Conservation (phyloP, 2,888 invertebrate genomes). For the Diarsia mendica region DNA sequence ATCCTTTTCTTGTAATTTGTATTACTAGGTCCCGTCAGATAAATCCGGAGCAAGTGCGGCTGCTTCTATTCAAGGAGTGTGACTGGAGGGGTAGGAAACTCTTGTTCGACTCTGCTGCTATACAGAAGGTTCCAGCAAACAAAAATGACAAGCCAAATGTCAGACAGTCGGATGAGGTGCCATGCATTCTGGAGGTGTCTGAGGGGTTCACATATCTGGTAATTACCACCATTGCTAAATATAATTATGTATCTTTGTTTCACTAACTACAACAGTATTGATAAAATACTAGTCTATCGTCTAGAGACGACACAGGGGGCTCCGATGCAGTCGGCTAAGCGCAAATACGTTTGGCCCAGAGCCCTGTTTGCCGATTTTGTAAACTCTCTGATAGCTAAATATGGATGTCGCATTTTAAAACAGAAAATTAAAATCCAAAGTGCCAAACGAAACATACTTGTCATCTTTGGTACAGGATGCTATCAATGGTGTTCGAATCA, state of each 20-base stretch:
- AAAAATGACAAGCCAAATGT: constrained; percentile 83
- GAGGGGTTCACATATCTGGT: constrained; percentile 92
- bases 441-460: neutral
- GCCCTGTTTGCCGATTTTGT: neutral
- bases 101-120: constrained; percentile 95
- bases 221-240: constrained; percentile 70
- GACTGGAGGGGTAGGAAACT: constrained; percentile 95
- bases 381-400: neutral
- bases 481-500: neutral
- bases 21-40: constrained; percentile 90
- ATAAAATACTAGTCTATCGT: neutral
- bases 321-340: neutral
- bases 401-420: neutral
- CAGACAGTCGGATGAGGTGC: constrained; percentile 76
- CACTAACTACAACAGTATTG: neutral
- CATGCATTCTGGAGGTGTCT: constrained; percentile 91
- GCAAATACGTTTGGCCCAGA: neutral
- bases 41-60: constrained; percentile 93
- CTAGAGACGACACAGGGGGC: neutral
- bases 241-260: neutral
- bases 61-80: constrained; percentile 96
- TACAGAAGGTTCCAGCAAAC: constrained; percentile 90
- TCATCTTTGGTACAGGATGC: neutral
- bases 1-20: neutral
- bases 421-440: neutral